Percentiles rank a stretch among this genome's conserved stretches.
Evolutionary conservation across 2,797 vertebrate species (phyloP).

Genomic region (Kryptolebias ocellatus): DNA sequence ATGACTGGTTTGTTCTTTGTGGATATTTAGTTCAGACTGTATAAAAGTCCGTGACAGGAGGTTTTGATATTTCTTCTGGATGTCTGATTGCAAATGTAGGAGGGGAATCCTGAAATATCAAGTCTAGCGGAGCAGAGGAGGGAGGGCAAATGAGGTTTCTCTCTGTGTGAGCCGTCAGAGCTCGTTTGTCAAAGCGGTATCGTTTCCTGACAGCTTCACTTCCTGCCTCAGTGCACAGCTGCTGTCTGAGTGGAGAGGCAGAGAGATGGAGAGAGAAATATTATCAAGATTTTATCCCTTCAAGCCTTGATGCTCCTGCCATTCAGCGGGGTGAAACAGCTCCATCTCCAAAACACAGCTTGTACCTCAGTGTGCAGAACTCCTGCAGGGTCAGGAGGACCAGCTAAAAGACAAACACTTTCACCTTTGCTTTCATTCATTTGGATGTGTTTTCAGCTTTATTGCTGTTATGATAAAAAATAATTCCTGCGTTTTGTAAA

Average conservation of each 20-base stretch:
- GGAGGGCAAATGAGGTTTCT: slow-evolving; percentile 3
- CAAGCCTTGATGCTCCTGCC: slow-evolving; percentile 8
- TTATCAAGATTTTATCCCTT: slow-evolving; percentile 22
- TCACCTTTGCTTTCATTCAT: not conserved
- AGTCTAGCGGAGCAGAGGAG: slow-evolving; percentile 2
- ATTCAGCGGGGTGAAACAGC: slow-evolving; percentile 22
- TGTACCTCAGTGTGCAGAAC: slow-evolving; percentile 19
- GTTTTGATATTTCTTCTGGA: not conserved
- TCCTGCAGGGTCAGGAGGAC: slow-evolving; percentile 5
- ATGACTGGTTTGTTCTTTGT: not conserved
- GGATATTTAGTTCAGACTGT: not conserved
- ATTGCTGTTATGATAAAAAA: no score
- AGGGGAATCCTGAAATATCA: slow-evolving; percentile 13
- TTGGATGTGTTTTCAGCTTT: not conserved
- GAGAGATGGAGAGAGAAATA: slow-evolving; percentile 15
- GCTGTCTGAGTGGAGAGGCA: slow-evolving; percentile 7
- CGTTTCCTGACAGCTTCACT: slow-evolving; percentile 56
- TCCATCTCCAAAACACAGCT: slow-evolving; percentile 35
- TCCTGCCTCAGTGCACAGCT: slow-evolving; percentile 49
- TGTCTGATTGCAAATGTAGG: slow-evolving; percentile 1
- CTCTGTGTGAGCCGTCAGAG: slow-evolving; percentile 32
- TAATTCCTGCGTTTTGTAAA: no score
- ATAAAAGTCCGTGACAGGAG: slow-evolving; percentile 1
- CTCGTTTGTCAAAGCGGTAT: slow-evolving; percentile 58
- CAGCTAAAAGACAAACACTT: not conserved